Evolutionary conservation across 2,888 invertebrate species (phyloP), one percentile per base, ranked within the genome.

Genomic region (Amorpha juglandis): DNA sequence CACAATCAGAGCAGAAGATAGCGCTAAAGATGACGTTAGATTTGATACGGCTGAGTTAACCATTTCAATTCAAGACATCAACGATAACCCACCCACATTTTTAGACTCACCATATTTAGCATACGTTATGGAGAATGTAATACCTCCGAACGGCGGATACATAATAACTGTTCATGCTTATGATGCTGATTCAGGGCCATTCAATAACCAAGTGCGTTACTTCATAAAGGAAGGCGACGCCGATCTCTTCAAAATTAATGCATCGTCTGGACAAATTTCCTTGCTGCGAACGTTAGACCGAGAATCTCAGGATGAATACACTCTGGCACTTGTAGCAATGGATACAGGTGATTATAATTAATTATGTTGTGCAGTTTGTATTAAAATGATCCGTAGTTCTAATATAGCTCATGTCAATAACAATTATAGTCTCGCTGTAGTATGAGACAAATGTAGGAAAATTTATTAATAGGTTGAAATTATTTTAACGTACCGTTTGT

Each of bases 41-140:
- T 96, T 94, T 84, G 97, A 96, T 93, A 97, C 95, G 67, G 97
- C 96, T 74, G 96, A 97, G 86, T 95, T 98, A 76, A 95, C 96
- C 69, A 97, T 99, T 79, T 95, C 95, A 67, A 96, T 99, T 65
- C 95, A 97, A 73, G 98, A 99, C 89, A 97, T 98, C 82, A 98
- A 99, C 90, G 98, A 99, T 92, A 98, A 98, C 83, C 96, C 97
- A 42, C 99, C 99, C 55, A 96, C 97, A 55, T 99, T 99, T 90
- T 92, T 98, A 75, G 97, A 99, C 90, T 98, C 98, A n/a, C 98
- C 98, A 0, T 98, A 98, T 90, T 93, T 98, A 82, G 98, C 98
- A 6, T 97, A 97, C 86, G 98, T 98, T 67, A 97, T 98, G 96
- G 99, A 99, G 92, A 98, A 98, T 87, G 96, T 97, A 78, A 95